Evolutionary conservation across 2,113 vertebrate genomes (phyloP), one percentile per base, ranked within the genome.

Genomic region (Dipodomys merriami): DNA sequence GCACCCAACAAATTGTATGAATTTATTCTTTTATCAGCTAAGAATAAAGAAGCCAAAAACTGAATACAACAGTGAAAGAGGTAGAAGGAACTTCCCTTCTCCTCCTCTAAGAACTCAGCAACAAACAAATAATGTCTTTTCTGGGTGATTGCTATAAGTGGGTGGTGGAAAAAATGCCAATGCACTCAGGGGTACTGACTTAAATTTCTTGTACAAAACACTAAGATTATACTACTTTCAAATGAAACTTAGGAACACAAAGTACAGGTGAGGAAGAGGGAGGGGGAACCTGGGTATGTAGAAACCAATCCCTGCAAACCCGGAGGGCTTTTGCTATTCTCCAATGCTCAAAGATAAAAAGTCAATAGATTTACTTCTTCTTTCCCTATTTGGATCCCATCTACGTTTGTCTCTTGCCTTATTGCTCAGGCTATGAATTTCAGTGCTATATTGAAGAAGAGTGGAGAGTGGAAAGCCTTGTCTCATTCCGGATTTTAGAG

Each of bases 151-250:
- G 85, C 65, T 35, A 22, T 33, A 90, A 93, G 83, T 90, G 53
- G 95, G 96, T 94, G 71, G 86, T 25, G 35, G 88, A 93, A 72
- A 95, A 93, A 90, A 95, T 65, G 74, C 79, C 80, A 30, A 44
- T 39, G 20, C 30, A 44, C 89, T 77, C 44, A 49, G 69, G 49
- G 89, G 90, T 29, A 82, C 0, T 93, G 85, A 53, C 30, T 67
- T 79, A 81, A 92, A 67, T 18, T 29, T n/a, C 65, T 3, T 79
- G 90, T 33, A 93, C 39, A 78, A 76, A 88, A 82, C 60, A 82
- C 71, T 29, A 85, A 72, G 57, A 94, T 49, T 9, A 90, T 49
- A 84, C 27, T 85, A 33, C 74, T 81, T 90, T 83, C 90, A 86
- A 83, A 90, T 33, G 62, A 87, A 82, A 94, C 29, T 16, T 18